phyloP scores from a whole-genome alignment of 1,140 invertebrate genomes.

The Meteorus sp. region DNA sequence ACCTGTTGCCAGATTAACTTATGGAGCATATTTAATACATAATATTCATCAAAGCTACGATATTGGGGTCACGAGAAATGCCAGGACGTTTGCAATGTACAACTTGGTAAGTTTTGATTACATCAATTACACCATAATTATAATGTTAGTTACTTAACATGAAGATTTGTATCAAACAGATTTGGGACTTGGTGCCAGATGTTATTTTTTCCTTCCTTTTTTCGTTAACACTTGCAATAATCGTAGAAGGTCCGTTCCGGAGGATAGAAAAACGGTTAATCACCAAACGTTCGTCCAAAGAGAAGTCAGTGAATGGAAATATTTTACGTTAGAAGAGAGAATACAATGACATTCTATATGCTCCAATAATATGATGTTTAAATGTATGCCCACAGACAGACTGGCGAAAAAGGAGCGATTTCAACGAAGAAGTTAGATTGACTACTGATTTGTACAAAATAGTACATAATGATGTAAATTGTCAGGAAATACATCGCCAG shows the following conservation, averaged over 20 bases:
- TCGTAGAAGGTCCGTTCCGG: constrained; percentile 44
- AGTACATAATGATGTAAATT: too few species aligned
- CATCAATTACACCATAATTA: neutral
- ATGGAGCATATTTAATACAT: constrained; percentile 67
- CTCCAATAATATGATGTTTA: too few species aligned
- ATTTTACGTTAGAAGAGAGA: too few species aligned
- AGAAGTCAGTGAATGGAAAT: neutral
- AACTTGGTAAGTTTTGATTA: constrained; percentile 32
- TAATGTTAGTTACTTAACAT: too few species aligned
- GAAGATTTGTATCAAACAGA: constrained; percentile 16
- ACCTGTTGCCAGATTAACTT: constrained; percentile 67
- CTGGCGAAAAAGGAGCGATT: too few species aligned
- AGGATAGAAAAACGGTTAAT: constrained; percentile 42
- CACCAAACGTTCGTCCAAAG: constrained; percentile 23
- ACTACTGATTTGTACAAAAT: too few species aligned
- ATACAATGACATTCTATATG: too few species aligned
- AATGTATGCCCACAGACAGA: too few species aligned
- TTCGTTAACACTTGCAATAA: constrained; percentile 38
- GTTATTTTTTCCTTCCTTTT: constrained; percentile 35
- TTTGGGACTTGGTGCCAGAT: constrained; percentile 40
- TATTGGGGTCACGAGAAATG: constrained; percentile 30
- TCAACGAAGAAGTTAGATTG: too few species aligned
- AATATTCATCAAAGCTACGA: constrained; percentile 39
- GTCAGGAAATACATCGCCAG: too few species aligned
- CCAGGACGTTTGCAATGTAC: constrained; percentile 35